These are phyloP conservation scores for Sycophila texana DNA, from an alignment of 2,888 invertebrate species.

Conservation along the genomic window DNA sequence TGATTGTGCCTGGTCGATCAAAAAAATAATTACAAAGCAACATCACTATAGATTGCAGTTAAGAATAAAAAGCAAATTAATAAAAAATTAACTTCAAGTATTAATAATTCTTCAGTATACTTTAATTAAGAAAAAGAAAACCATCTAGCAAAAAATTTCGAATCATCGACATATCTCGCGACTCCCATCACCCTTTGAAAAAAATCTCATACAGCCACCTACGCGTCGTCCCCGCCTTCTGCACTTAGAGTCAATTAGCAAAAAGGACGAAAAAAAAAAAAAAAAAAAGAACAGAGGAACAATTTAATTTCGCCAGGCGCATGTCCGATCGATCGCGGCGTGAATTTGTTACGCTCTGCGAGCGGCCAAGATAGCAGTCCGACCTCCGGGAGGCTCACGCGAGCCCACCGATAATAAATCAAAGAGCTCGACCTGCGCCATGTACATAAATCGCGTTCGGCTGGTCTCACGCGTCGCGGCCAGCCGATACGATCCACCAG, in stretches of 20 bases:
- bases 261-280: no score
- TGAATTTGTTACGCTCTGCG: constrained; percentile 14
- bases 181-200: not conserved
- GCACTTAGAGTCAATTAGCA: no score
- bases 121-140: not conserved
- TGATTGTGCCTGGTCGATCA: no score
- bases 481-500: not conserved
- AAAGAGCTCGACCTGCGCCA: not conserved
- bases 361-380: not conserved
- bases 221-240: no score
- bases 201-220: not conserved
- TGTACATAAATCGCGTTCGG: constrained; percentile 14
- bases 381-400: not conserved
- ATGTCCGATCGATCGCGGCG: constrained; percentile 5
- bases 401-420: constrained; percentile 19
- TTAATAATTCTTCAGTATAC: not conserved
- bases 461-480: not conserved
- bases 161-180: not conserved
- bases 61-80: no score
- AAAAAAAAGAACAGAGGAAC: constrained; percentile 16
- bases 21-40: no score
- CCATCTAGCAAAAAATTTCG: no score
- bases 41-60: no score
- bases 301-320: constrained; percentile 18
- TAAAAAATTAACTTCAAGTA: no score